Base-by-base conservation (phyloP, 1,140 invertebrate species). In the Temnothorax curvispinosus region DNA sequence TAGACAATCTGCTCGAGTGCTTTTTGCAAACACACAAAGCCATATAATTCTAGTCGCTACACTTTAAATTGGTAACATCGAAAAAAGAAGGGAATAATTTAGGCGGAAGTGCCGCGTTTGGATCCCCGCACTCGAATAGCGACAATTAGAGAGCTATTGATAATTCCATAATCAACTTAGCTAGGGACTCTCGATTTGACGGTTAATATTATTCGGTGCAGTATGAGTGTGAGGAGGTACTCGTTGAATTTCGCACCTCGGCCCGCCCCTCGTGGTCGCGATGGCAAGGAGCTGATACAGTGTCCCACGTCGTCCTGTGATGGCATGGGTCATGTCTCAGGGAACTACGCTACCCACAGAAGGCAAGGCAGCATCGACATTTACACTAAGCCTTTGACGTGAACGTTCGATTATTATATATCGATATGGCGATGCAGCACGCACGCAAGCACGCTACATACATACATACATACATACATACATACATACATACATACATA, bases 301-400 rank as follows among this genome's bases (percentile, higher is more conserved):
- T 98, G 97, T 94, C 97, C 97, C 81, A 97, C 96, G 84, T 96
- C 96, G 88, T 97, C 96, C 91, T 98, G 97, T 95, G 97, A 97
- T 96, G 97, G 97, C 94, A 96, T 97, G 96, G 97, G 97, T 92
- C 97, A 97, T 95, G 95, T 97, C 93, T 97, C 96, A 92, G 97
- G 96, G 94, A 97, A 97, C 96, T 97, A 97, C 95, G 96, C 97
- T 95, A 97, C 97, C 93, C 97, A 97, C 94, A 96, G 97, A 95
- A 97, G 96, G 96, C 96, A 95, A 96, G 95, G 95, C 94, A 92
- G 93, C 91, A 93, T 94, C 93, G 90, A 93, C 91, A 91, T 92
- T 92, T 90, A 91, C 91, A 93, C 90, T 90, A 84, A 93, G 89
- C 84, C 88, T 82, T 47, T 78, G 65, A 89, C 85, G 64, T 88